Evolutionary conservation across 2,797 vertebrate species (phyloP).

Genomic region (Fundulus diaphanus): DNA sequence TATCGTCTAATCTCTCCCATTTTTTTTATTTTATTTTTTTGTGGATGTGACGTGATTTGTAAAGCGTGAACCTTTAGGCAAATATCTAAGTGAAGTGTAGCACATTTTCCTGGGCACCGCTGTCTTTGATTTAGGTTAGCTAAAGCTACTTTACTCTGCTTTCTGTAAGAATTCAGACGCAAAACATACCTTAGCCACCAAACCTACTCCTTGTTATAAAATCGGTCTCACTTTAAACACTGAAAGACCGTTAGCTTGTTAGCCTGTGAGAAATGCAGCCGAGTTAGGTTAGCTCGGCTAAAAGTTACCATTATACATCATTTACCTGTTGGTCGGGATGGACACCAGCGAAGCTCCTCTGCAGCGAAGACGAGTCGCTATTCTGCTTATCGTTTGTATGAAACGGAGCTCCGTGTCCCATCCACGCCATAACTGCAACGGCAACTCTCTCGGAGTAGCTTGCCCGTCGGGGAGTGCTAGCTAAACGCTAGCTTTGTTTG

Average conservation of each 20-base stretch:
- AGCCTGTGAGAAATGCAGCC: constrained; percentile 19
- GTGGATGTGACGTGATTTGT: not conserved
- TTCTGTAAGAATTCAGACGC: not conserved
- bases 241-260: constrained; percentile 32
- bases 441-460: constrained; percentile 50
- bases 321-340: constrained; percentile 62
- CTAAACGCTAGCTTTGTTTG: constrained; percentile 45
- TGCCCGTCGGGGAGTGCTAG: constrained; percentile 15
- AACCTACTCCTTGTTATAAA: not conserved
- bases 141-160: not conserved
- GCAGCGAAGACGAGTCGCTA: constrained; percentile 18
- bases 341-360: not conserved
- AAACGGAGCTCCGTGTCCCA: constrained; percentile 54
- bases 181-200: not conserved
- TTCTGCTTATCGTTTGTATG: constrained; percentile 34
- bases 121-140: not conserved
- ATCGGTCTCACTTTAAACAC: constrained; percentile 1
- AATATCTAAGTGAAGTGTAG: not conserved
- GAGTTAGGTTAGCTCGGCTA: not conserved
- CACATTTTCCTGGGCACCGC: not conserved
- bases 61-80: not conserved
- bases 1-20: not conserved
- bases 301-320: not conserved
- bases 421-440: constrained; percentile 78
- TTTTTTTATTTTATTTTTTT: too few relatives aligned